These are phyloP conservation scores for Malthinus seriepunctatus DNA, from an alignment of 2,888 invertebrate genomes.

Conservation along the genomic window DNA sequence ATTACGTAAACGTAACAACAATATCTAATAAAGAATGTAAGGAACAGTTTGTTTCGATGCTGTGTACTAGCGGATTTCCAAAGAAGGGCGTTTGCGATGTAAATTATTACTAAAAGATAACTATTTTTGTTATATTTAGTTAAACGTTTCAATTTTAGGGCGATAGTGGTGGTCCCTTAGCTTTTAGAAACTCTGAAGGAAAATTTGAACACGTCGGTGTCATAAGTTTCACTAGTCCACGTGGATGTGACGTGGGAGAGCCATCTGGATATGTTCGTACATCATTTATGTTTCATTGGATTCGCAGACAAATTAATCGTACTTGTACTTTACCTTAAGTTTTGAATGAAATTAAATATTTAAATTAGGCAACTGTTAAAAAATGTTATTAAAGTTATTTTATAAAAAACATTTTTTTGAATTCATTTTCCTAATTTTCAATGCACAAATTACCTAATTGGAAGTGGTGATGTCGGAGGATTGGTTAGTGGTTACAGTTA, in stretches of 20 bases:
- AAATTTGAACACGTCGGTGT: slow-evolving; percentile 38
- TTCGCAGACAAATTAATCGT: slow-evolving; percentile 9
- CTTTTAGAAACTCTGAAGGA: slow-evolving; percentile 24
- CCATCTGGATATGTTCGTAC: slow-evolving; percentile 43
- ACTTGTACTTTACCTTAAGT: slow-evolving; percentile 1
- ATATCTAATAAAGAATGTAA: slow-evolving; percentile 41
- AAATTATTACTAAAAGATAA: too few relatives aligned
- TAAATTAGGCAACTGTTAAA: too few relatives aligned
- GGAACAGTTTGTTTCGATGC: slow-evolving; percentile 33
- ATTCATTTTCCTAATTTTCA: too few relatives aligned
- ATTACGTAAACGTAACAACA: slow-evolving; percentile 36
- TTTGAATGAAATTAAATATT: too few relatives aligned
- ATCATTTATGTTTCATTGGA: slow-evolving; percentile 38
- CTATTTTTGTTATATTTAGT: neutral
- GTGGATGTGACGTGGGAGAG: slow-evolving; percentile 40
- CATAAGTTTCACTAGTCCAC: slow-evolving; percentile 38
- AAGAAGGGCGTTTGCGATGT: slow-evolving; percentile 43
- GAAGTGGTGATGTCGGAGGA: too few relatives aligned
- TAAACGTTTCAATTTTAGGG: slow-evolving; percentile 35
- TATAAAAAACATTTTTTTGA: too few relatives aligned
- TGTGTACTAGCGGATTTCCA: slow-evolving; percentile 40
- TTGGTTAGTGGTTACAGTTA: too few relatives aligned
- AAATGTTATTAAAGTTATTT: too few relatives aligned
- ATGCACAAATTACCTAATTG: too few relatives aligned
- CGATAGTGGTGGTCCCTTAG: slow-evolving; percentile 45